Evolutionary conservation across 2,113 vertebrate species (phyloP).

Genomic region (Apteryx owenii): DNA sequence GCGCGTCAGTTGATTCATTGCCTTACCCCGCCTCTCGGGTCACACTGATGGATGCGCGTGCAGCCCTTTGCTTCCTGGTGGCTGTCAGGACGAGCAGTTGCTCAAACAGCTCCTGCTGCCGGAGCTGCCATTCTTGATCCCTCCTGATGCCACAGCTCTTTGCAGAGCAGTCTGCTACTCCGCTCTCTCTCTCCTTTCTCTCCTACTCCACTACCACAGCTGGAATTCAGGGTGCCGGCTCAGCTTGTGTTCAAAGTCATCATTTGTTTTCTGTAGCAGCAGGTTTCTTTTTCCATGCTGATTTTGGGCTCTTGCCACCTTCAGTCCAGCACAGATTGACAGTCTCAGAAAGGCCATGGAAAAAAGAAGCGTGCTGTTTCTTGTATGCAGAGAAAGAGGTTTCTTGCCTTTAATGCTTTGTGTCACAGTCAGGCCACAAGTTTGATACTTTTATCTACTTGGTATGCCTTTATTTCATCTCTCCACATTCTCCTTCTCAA

Average conservation of each 20-base stretch:
- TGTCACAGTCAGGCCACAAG: constrained; percentile 46
- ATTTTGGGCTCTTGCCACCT: not conserved
- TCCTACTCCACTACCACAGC: not conserved
- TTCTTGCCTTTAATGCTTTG: constrained; percentile 52
- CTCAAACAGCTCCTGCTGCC: not conserved
- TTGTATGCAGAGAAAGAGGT: constrained; percentile 24
- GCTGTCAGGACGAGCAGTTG: not conserved
- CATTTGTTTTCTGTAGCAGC: constrained; percentile 13
- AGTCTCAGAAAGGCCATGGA: not conserved
- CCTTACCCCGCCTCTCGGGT: not conserved
- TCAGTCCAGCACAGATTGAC: constrained; percentile 19
- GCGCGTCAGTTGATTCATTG: not conserved
- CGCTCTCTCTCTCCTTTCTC: not conserved
- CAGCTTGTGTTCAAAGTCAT: not conserved
- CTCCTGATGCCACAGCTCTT: not conserved
- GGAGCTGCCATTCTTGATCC: not conserved
- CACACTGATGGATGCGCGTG: not conserved
- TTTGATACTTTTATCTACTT: constrained; percentile 63
- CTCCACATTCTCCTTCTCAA: constrained; percentile 43
- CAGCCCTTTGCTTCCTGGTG: not conserved
- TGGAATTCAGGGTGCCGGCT: constrained; percentile 12
- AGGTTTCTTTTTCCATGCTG: constrained; percentile 1
- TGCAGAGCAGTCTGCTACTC: not conserved
- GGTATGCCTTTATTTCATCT: constrained; percentile 67
- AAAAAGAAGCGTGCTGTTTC: constrained; percentile 3